These are phyloP conservation scores for Tigriopus californicus DNA, from an alignment of 2,888 invertebrate species.

Conservation along the genomic window DNA sequence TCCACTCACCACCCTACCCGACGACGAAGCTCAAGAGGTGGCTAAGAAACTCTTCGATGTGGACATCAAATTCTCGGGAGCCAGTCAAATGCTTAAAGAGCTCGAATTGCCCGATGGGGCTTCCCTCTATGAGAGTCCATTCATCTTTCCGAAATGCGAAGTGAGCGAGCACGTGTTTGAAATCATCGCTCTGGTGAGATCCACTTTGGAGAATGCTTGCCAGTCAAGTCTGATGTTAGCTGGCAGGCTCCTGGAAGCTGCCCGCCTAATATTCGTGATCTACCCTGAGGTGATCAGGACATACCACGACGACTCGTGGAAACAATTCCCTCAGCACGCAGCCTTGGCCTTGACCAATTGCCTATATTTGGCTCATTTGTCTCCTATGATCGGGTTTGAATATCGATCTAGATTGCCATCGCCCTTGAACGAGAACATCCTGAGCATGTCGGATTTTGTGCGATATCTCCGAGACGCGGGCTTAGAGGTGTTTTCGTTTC, in stretches of 20 bases:
- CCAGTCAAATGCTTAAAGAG: too few species aligned
- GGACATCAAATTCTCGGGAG: slow-evolving; percentile 13
- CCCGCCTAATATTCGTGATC: slow-evolving; percentile 50
- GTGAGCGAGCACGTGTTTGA: slow-evolving; percentile 39
- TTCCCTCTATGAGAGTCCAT: slow-evolving; percentile 24
- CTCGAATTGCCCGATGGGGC: background rate
- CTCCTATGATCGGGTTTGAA: slow-evolving; percentile 44
- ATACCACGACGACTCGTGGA: slow-evolving; percentile 55
- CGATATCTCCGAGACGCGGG: slow-evolving; percentile 47
- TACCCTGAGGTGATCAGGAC: slow-evolving; percentile 58
- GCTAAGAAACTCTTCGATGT: background rate
- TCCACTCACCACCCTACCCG: background rate
- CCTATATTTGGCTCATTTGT: slow-evolving; percentile 58
- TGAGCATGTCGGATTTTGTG: slow-evolving; percentile 47
- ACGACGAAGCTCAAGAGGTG: background rate
- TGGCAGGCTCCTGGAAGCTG: slow-evolving; percentile 45
- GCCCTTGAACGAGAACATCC: slow-evolving; percentile 33
- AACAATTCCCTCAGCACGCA: slow-evolving; percentile 57
- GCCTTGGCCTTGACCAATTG: slow-evolving; percentile 81
- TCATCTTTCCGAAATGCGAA: slow-evolving; percentile 33
- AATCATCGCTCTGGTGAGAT: slow-evolving; percentile 41
- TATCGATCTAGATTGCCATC: slow-evolving; percentile 33
- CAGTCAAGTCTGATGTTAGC: slow-evolving; percentile 35
- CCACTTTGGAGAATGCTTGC: slow-evolving; percentile 43
- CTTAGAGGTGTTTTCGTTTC: slow-evolving; percentile 37